Evolutionary conservation across 2,888 invertebrate species (phyloP).

Genomic region (Yponomeuta evonymella): DNA sequence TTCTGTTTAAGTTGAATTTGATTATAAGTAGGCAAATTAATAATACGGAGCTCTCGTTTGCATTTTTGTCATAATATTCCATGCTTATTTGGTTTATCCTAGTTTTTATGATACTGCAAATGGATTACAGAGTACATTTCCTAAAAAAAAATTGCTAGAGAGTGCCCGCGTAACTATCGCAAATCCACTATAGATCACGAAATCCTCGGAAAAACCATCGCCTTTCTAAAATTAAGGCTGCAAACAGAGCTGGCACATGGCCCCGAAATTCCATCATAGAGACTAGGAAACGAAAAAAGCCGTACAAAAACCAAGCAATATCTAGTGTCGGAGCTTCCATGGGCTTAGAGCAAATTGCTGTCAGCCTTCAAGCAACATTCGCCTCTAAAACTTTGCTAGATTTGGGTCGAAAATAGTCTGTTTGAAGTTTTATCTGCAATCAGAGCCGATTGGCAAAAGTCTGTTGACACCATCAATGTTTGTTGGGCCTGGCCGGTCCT

Average conservation of each 20-base stretch:
- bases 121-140: not conserved
- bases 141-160: not conserved
- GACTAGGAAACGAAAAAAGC: not conserved
- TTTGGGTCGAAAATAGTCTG: conserved; percentile 12
- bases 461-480: conserved; percentile 20
- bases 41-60: no score
- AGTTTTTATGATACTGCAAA: not conserved
- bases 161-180: not conserved
- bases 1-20: no score
- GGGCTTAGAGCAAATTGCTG: conserved; percentile 2
- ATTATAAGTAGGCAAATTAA: no score
- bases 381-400: not conserved
- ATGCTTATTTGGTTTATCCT: not conserved
- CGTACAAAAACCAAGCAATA: conserved; percentile 9
- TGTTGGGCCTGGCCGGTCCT: conserved; percentile 13
- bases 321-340: conserved; percentile 8
- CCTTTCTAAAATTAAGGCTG: not conserved
- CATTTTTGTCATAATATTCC: no score
- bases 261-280: not conserved
- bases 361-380: not conserved
- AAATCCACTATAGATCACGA: not conserved
- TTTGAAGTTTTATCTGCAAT: conserved; percentile 15
- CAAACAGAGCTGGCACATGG: not conserved
- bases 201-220: not conserved
- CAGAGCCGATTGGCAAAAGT: conserved; percentile 17